Evolutionary conservation across 2,797 vertebrate genomes (phyloP), one percentile per base, ranked within the genome.

Genomic region (Melanotaenia parkinsoni): DNA sequence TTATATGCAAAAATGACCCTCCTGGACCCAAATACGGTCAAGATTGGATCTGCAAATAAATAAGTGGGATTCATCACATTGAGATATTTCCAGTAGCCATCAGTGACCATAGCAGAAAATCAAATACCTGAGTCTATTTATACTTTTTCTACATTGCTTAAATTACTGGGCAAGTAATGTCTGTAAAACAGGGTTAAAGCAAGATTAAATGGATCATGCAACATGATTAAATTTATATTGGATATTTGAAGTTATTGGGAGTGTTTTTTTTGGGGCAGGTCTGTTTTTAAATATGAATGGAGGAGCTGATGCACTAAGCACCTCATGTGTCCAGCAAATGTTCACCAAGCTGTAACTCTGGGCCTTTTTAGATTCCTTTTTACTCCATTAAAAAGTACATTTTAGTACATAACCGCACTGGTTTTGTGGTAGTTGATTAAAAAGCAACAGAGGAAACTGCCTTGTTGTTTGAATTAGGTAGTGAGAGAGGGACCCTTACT

Each of bases 331-430:
- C 81, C 72, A 82, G 88, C 93, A 93, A 94, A 94, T 94, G 91
- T 94, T 89, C 81, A 67, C 60, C 63, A 35, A 72, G 71, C 88
- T 76, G 70, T 60, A 68, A 87, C 79, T 89, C 9, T 60, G 0
- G 58, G 38, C 68, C 59, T 81, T 89, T 90, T 92, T 58, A 89
- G 77, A 91, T 87, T 88, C 80, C 60, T 74, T 82, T 91, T 88
- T 64, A 92, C 88, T 92, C 87, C 83, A 93, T 94, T 94, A 93
- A 94, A 91, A 90, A 84, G 83, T 83, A 86, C 89, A 91, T 89
- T 93, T 91, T 80, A 90, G 87, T 91, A 92, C 92, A 93, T 89
- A 92, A 94, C 91, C 91, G 43, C 92, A 89, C 81, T 74, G 75
- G 63, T 86, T 89, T 87, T 62, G 84, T 79, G 79, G 86, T 83